Evolutionary conservation across 2,888 invertebrate species (phyloP), one percentile per base, ranked within the genome.

Genomic region (Baronia brevicornis): DNA sequence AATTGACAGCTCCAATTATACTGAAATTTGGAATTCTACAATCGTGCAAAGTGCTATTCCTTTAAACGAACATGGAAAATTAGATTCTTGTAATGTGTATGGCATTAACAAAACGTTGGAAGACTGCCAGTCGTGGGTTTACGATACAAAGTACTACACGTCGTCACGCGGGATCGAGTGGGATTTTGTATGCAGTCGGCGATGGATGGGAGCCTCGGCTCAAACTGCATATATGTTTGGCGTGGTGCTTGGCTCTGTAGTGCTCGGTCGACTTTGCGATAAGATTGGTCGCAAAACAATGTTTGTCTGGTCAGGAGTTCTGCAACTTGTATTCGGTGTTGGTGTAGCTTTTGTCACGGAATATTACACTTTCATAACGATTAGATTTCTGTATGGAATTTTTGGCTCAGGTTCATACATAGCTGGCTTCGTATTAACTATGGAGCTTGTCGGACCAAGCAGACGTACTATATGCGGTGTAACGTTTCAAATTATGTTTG

Each of bases 191-290:
- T 95, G 95, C 62, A 87, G 88, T 41, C 80, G 85, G 19, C 86
- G 93, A 23, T 95, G 94, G 94, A 91, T 92, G 90, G 92, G 92
- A 2, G 91, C 95, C 1, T 68, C 91, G 1, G 90, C 93, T 0
- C 94, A 95, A 58, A 90, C 91, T 0, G 72, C 86, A 1, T 92
- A 91, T 62, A 95, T 95, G 95, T 87, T 94, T 54, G 95, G 95
- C 4, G 93, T 93, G 3, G 90, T 95, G 44, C 79, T 88, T 0
- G 95, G 94, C 0, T 93, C 94, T 0, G 88, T 94, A 0, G 86
- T 88, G 0, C 80, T 94, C 11, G 95, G 95, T 5, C 88, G 90
- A 33, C 68, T 94, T 52, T 94, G 94, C 2, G 95, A 95, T 55
- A 91, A 88, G 69, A 87, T 91, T 40, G 94, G 94, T 12, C 86